Conservation (phyloP, 2,113 vertebrate species). For the Gymnogyps californianus region DNA sequence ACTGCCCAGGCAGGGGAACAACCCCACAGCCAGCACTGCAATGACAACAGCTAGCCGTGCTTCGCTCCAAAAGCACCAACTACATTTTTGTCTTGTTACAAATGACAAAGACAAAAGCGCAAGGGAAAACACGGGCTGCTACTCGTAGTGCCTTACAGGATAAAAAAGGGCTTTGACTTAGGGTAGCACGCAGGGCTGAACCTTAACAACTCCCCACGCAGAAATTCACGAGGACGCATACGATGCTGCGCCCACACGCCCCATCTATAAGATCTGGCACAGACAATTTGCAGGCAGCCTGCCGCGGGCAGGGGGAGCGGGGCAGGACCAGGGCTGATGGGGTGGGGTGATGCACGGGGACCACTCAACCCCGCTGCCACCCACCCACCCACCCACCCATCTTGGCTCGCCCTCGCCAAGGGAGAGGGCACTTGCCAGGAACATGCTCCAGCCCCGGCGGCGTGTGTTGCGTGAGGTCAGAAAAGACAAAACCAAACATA, state of each 20-base stretch:
- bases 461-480: background rate
- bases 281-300: background rate
- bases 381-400: too few relatives aligned
- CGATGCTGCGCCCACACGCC: fast-evolving
- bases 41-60: too few relatives aligned
- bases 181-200: background rate
- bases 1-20: background rate
- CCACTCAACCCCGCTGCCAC: background rate
- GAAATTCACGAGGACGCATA: background rate
- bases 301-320: fast-evolving
- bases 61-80: background rate
- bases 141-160: background rate
- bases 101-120: background rate
- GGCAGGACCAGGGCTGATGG: background rate
- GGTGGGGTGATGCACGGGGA: background rate
- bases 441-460: fast-evolving
- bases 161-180: background rate
- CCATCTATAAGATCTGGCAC: background rate
- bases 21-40: background rate
- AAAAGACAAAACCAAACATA: background rate
- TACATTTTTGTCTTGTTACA: background rate
- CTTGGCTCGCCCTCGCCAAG: fast-evolving
- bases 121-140: background rate
- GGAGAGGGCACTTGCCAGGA: background rate
- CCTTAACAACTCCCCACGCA: background rate